These are phyloP conservation scores for Holocentrus rufus DNA, from an alignment of 2,797 vertebrate genomes.

Conservation along the genomic window DNA sequence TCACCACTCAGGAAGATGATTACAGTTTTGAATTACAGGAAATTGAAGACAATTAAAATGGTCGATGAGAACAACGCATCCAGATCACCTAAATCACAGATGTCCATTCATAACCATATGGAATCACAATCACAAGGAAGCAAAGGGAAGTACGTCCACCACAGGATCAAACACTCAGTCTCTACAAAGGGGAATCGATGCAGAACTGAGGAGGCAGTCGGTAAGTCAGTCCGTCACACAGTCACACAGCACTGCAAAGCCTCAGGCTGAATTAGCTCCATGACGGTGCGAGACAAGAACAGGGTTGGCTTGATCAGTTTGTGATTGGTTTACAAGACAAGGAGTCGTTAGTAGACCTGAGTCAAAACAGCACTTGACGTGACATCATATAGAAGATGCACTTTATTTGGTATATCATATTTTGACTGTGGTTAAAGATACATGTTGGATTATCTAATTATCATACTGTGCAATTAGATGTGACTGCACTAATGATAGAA, in stretches of 20 bases:
- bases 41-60: constrained; percentile 33
- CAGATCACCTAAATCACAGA: constrained; percentile 50
- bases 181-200: constrained; percentile 54
- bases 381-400: constrained; percentile 2
- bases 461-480: constrained; percentile 1
- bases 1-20: constrained; percentile 37
- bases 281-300: constrained; percentile 39
- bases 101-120: constrained; percentile 42
- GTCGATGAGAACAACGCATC: constrained; percentile 34
- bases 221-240: constrained; percentile 44
- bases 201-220: constrained; percentile 45
- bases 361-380: constrained; percentile 75
- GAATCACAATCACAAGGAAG: constrained; percentile 55
- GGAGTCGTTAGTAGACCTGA: constrained; percentile 64
- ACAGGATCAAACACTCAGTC: constrained; percentile 51
- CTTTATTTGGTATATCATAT: not conserved
- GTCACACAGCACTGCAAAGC: constrained; percentile 37
- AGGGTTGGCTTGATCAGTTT: constrained; percentile 60
- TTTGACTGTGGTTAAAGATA: not conserved
- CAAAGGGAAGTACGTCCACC: constrained; percentile 50
- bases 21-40: constrained; percentile 26
- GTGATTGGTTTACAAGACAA: constrained; percentile 61
- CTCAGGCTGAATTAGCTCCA: constrained; percentile 28
- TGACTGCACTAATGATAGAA: not conserved
- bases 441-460: not conserved